Base-by-base conservation (phyloP, 2,797 vertebrate genomes). In the Pelodytes ibericus region DNA sequence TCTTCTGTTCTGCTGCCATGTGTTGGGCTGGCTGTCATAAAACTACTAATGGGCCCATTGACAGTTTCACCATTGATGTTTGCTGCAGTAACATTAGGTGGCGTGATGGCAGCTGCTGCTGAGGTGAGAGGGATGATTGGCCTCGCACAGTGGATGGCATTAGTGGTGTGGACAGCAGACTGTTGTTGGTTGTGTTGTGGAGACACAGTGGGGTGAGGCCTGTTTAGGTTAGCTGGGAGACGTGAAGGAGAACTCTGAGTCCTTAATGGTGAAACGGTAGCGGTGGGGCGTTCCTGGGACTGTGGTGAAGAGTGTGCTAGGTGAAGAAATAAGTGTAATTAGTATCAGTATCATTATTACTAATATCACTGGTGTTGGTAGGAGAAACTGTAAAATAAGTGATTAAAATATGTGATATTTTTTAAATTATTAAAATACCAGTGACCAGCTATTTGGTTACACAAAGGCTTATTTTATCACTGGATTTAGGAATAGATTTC, bases 211-310 rank as follows among this genome's bases (percentile, higher is more conserved):
- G 95, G 91, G 63, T 92, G 95, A 15, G 95, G 91, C 73, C 94
- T 93, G 59, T 92, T 89, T 9, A 92, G 86, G n/a, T 94, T 89
- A 10, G 91, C 81, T 0, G 94, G 85, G 82, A 95, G 92, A 80
- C 94, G 95, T 3, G 95, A 95, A 0, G 95, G 95, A 2, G 95
- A 96, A 84, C 86, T 91, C 86, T 96, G 97, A 1, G 93, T 89
- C 65, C 95, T 92, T 80, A 98, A 87, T 0, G 96, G 95, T 0
- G 94, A 95, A 29, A 96, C 89, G 0, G 92, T 94, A 64, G 94
- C 93, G 0, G 94, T 89, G 36, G 95, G 95, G 3, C 95, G 92
- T 80, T 98, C 95, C 0, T 95, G 93, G 26, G 90, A 91, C 44
- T 94, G 93, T 72, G 88, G 88, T 0, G 94, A 84, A 4, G 87